Percentiles rank a stretch among this genome's conserved stretches.
These are phyloP conservation scores for Litoditis marina DNA, from an alignment of 2,888 invertebrate genomes.

Conservation along the genomic window DNA sequence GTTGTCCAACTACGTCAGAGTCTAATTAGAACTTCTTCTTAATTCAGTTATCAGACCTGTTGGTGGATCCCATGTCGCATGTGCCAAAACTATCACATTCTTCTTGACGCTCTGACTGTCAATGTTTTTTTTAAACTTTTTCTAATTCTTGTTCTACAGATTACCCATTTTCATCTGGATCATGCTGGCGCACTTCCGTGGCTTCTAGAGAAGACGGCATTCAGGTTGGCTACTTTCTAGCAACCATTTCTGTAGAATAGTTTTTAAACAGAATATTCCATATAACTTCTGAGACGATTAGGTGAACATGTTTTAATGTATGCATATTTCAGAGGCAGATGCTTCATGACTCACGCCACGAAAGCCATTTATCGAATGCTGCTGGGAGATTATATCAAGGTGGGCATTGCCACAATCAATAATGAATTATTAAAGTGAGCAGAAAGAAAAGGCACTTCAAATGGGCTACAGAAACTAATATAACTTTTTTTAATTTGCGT, in stretches of 20 bases:
- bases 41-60: no score
- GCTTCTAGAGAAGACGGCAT: conserved; percentile 93
- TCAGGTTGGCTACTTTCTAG: conserved; percentile 64
- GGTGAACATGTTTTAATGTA: not conserved
- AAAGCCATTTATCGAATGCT: conserved; percentile 99
- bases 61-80: no score
- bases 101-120: no score
- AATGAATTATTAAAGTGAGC: not conserved
- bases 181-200: conserved; percentile 97
- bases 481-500: no score
- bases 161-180: conserved; percentile 81
- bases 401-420: conserved; percentile 64
- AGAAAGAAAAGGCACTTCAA: no score
- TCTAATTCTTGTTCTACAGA: conserved; percentile 16
- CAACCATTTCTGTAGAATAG: no score
- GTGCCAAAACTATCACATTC: no score
- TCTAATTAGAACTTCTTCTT: no score
- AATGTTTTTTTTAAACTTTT: not conserved
- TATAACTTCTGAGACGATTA: no score
- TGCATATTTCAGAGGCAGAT: conserved; percentile 67
- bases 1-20: no score
- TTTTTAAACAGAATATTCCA: no score
- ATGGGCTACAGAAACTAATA: no score
- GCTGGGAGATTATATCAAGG: conserved; percentile 97
- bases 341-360: conserved; percentile 99